Base-by-base conservation (phyloP, 1,140 invertebrate genomes). In the Archegozetes longisetosus region DNA sequence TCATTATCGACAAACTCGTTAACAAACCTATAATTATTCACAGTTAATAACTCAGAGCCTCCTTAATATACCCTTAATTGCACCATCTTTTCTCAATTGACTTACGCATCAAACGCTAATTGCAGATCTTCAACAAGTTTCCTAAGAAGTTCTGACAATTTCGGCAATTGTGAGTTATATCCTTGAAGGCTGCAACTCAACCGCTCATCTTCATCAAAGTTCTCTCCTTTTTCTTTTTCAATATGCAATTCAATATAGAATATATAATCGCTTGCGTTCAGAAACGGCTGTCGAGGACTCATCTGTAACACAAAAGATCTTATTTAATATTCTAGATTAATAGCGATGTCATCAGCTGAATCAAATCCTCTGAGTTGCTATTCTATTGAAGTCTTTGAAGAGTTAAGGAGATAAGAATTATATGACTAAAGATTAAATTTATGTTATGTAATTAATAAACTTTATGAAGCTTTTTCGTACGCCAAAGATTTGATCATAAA, bases 1-100 rank as follows among this genome's bases (percentile, higher is more conserved):
- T 66, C 51, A 17, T 64, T 55, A 9, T 60, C 56, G 2, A 61
- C 54, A 50, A 66, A 66, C 3, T 66, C 64, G 22, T 64, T 61
- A 9, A 66, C 32, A 46, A 66, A 66, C 48, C 64, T 66, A 32
- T 22, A 51, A 58, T 40, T 55, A 9, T n/a, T 26, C 17, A 20
- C 12, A 55, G 17, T 9, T 27, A 22, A 40, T 6, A 9, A 29
- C 13, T 55, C 4, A 12, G 4, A 55, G 23, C n/a, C 28, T 53
- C 13, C 13, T 13, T 9, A 40, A 40, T 40, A 9, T 9, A 17
- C 6, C 32, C 6, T 40, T 40, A 9, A 40, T 40, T 9, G 6
- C 17, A 40, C 6, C 6, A 40, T 40, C 17, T 40, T 40, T 40
- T 40, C 17, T 40, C 6, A 40, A 9, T 40, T 40, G 6, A 40